These are phyloP conservation scores for Trichopria drosophilae DNA, from an alignment of 2,888 invertebrate species.

Conservation along the genomic window DNA sequence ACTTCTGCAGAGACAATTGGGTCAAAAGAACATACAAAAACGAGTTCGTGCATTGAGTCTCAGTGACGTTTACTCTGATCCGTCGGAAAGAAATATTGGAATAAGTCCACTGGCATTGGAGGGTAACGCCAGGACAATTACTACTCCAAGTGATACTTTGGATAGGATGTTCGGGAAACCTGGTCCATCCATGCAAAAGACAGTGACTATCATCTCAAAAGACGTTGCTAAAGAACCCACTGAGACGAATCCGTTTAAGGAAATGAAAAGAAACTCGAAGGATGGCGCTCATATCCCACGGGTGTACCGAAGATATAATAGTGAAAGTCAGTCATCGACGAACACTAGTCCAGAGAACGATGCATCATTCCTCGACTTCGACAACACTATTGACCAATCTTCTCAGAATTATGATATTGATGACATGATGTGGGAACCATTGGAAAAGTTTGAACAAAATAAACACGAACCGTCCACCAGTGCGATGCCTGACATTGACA, in stretches of 20 bases:
- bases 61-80: slow-evolving; percentile 50
- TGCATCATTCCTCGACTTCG: no score
- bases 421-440: no score
- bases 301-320: neutral
- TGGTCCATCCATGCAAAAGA: slow-evolving; percentile 37
- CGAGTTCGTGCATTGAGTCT: slow-evolving; percentile 53
- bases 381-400: no score
- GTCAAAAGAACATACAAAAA: slow-evolving; percentile 46
- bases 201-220: slow-evolving; percentile 51
- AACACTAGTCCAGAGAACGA: neutral
- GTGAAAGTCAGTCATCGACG: slow-evolving; percentile 4
- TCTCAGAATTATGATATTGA: no score
- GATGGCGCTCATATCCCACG: neutral
- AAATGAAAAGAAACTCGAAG: neutral
- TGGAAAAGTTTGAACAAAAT: no score
- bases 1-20: slow-evolving; percentile 52
- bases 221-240: slow-evolving; percentile 21
- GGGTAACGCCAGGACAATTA: slow-evolving; percentile 37
- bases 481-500: no score
- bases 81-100: slow-evolving; percentile 24
- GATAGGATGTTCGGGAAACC: slow-evolving; percentile 17
- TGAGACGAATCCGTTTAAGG: slow-evolving; percentile 11
- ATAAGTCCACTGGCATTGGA: slow-evolving; percentile 48
- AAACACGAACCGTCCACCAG: no score
- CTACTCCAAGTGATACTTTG: slow-evolving; percentile 17